Evolutionary conservation across 2,888 invertebrate genomes (phyloP).

Genomic region (Cyaniris semiargus): DNA sequence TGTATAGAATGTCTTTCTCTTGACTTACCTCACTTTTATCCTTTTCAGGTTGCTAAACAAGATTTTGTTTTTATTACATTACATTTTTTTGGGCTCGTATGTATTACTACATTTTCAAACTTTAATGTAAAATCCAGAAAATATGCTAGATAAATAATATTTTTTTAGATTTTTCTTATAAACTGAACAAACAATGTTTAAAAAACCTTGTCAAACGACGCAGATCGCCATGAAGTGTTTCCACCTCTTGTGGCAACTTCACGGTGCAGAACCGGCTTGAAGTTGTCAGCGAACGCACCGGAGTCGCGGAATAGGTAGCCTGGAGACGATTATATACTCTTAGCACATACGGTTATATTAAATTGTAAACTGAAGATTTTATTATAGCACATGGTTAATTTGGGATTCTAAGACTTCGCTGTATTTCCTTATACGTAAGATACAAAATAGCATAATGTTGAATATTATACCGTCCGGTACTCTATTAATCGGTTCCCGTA

Average conservation of each 20-base stretch:
- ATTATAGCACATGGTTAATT: too few species aligned
- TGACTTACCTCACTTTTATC: background rate
- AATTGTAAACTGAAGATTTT: too few species aligned
- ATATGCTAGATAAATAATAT: background rate
- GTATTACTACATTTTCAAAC: background rate
- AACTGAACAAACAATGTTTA: background rate
- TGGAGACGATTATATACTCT: conserved; percentile 41
- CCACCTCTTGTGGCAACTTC: conserved; percentile 37
- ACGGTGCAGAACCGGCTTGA: conserved; percentile 58
- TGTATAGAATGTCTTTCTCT: too few species aligned
- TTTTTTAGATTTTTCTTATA: too few species aligned
- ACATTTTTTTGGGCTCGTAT: background rate
- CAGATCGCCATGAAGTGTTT: conserved; percentile 47
- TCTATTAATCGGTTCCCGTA: too few species aligned
- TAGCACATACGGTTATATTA: too few species aligned
- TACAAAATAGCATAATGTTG: too few species aligned
- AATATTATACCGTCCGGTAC: too few species aligned
- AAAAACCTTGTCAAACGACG: conserved; percentile 54
- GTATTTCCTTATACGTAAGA: too few species aligned
- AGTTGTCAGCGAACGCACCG: conserved; percentile 61
- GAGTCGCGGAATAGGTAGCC: conserved; percentile 60
- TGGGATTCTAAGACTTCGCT: too few species aligned
- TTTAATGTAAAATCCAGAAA: background rate
- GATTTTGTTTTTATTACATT: background rate
- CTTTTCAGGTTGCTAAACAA: background rate